Percentiles rank a stretch among this genome's conserved stretches.
These are phyloP conservation scores for Poecilia picta DNA, from an alignment of 2,797 vertebrate species.

Conservation along the genomic window DNA sequence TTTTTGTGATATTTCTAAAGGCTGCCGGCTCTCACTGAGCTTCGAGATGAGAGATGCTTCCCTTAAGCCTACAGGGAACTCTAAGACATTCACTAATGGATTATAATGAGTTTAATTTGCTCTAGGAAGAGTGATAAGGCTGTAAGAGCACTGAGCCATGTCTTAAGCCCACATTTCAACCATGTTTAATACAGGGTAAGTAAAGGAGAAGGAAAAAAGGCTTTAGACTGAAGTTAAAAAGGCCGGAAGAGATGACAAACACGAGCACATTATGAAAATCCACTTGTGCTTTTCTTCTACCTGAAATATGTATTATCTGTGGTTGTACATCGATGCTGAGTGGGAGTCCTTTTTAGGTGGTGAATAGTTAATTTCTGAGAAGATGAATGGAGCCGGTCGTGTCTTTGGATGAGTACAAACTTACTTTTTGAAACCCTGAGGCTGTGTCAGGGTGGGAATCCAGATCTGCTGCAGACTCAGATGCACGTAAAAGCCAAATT, in stretches of 20 bases:
- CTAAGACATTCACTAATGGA: conserved; percentile 67
- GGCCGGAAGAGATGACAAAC: conserved; percentile 27
- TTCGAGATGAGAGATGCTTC: conserved; percentile 64
- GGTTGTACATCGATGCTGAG: conserved; percentile 4
- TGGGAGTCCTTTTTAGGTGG: not conserved
- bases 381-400: conserved; percentile 11
- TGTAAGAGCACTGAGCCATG: conserved; percentile 53
- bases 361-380: conserved; percentile 16
- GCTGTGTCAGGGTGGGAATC: conserved; percentile 7
- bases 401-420: conserved; percentile 18
- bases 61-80: conserved; percentile 55
- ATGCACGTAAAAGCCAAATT: not conserved
- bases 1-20: conserved; percentile 49
- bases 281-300: conserved; percentile 14
- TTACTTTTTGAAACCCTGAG: conserved; percentile 13
- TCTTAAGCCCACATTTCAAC: conserved; percentile 57
- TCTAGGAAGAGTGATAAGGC: conserved; percentile 69
- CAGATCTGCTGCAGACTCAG: conserved; percentile 11
- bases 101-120: conserved; percentile 75
- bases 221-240: conserved; percentile 37
- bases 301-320: conserved; percentile 20
- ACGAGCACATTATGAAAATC: conserved; percentile 23
- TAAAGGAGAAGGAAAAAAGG: conserved; percentile 26
- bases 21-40: conserved; percentile 42
- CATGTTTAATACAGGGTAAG: conserved; percentile 53